Evolutionary conservation across 1,140 invertebrate species (phyloP).

Genomic region (Lasaia peninsularis): DNA sequence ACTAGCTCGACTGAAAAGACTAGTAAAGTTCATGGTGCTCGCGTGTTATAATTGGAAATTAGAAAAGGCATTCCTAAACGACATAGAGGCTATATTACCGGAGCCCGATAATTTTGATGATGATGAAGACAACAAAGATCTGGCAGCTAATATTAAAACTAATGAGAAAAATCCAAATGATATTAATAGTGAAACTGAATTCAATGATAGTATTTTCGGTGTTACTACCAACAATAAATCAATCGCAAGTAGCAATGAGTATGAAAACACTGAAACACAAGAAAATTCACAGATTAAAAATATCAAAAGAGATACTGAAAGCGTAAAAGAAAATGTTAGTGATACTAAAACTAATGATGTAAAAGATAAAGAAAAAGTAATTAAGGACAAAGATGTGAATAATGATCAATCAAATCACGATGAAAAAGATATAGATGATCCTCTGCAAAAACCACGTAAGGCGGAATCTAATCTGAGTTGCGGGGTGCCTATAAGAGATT

Average conservation of each 20-base stretch:
- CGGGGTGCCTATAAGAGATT: slow-evolving; percentile 78
- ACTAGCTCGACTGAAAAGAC: slow-evolving; percentile 88
- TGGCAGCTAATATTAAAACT: not conserved
- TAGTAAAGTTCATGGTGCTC: slow-evolving; percentile 89
- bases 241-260: not conserved
- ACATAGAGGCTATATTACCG: slow-evolving; percentile 85
- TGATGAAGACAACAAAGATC: slow-evolving; percentile 29
- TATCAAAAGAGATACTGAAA: slow-evolving; percentile 14
- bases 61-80: slow-evolving; percentile 94
- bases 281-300: slow-evolving; percentile 15
- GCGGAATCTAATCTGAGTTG: slow-evolving; percentile 67
- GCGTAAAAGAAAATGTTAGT: slow-evolving; percentile 14
- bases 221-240: slow-evolving; percentile 8
- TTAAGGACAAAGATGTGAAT: not conserved
- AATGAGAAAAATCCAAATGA: slow-evolving; percentile 12
- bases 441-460: slow-evolving; percentile 39
- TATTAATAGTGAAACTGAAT: slow-evolving; percentile 18
- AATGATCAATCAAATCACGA: slow-evolving; percentile 8
- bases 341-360: slow-evolving; percentile 11
- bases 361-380: slow-evolving; percentile 13
- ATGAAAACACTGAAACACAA: not conserved
- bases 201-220: slow-evolving; percentile 20
- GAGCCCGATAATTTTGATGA: slow-evolving; percentile 60
- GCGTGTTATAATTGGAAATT: slow-evolving; percentile 94
- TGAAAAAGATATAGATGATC: slow-evolving; percentile 34